These are phyloP conservation scores for Drosophila micromelanica DNA, from an alignment of 1,140 invertebrate genomes.

Conservation along the genomic window DNA sequence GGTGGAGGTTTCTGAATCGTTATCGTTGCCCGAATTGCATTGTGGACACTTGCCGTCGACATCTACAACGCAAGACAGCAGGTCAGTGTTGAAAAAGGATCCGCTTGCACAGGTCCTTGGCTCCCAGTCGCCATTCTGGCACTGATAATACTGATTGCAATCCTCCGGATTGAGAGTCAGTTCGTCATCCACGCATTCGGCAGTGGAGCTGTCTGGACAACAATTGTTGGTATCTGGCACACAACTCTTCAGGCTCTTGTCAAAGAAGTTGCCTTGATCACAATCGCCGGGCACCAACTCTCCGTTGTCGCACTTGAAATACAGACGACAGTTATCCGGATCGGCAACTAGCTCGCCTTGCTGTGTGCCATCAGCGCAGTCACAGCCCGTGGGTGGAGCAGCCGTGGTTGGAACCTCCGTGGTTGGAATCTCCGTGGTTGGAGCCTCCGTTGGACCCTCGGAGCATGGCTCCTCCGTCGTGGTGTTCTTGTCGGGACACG, in stretches of 20 bases:
- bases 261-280: constrained; percentile 48
- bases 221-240: constrained; percentile 19
- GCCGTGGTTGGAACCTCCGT: background rate
- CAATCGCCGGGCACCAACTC: constrained; percentile 43
- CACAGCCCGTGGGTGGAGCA: constrained; percentile 33
- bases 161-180: constrained; percentile 8
- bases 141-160: constrained; percentile 54
- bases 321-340: constrained; percentile 45
- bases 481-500: constrained; percentile 24
- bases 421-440: background rate
- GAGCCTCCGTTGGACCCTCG: too few relatives aligned
- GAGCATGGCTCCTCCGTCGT: too few relatives aligned
- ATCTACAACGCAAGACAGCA: constrained; percentile 12
- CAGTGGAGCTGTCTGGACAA: constrained; percentile 38
- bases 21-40: background rate
- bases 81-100: constrained; percentile 18
- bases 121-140: constrained; percentile 45
- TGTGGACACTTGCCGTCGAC: constrained; percentile 31
- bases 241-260: constrained; percentile 12
- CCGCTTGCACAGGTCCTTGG: constrained; percentile 26
- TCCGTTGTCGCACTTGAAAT: constrained; percentile 46
- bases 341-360: constrained; percentile 36
- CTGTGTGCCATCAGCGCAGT: constrained; percentile 28
- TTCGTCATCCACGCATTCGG: constrained; percentile 27
- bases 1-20: background rate